A percentile compares a stretch with the other conserved stretches of the same genome.
Conservation (phyloP, 2,888 invertebrate species). For the Tuberolachnus salignus region DNA sequence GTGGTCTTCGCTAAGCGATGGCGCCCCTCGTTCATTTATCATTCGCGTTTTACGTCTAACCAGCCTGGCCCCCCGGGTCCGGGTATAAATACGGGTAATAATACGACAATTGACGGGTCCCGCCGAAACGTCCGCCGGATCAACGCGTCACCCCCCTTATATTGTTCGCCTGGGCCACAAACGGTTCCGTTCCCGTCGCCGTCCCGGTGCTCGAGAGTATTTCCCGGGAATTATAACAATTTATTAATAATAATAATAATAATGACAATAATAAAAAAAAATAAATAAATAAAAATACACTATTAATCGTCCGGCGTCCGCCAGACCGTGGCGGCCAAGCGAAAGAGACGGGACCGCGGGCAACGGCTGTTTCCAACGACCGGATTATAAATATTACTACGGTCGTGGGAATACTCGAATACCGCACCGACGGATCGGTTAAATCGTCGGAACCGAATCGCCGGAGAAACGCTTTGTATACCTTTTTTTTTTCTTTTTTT, state of each 20-base stretch:
- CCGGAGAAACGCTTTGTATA: too few species aligned
- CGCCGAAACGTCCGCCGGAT: neutral
- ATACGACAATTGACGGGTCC: neutral
- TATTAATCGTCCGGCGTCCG: constrained; percentile 5
- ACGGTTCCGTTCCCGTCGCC: neutral
- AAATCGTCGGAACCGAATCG: too few species aligned
- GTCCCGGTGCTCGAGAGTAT: neutral
- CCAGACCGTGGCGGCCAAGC: neutral
- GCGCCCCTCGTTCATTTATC: constrained; percentile 27
- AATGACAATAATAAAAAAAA: neutral
- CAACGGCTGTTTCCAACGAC: neutral
- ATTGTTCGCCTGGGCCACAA: neutral
- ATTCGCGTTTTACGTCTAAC: constrained; percentile 22
- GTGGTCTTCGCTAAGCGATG: neutral
- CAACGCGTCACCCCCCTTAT: neutral
- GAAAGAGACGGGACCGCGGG: neutral
- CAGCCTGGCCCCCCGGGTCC: constrained; percentile 5
- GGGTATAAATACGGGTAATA: neutral
- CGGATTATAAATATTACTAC: too few species aligned
- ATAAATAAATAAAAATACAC: neutral
- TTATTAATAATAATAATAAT: neutral
- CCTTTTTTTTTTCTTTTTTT: too few species aligned
- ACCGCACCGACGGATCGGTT: too few species aligned
- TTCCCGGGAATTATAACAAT: neutral
- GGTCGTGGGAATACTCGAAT: too few species aligned